phyloP scores from a whole-genome alignment of 2,888 invertebrate species.

The Adelognathus sp. region DNA sequence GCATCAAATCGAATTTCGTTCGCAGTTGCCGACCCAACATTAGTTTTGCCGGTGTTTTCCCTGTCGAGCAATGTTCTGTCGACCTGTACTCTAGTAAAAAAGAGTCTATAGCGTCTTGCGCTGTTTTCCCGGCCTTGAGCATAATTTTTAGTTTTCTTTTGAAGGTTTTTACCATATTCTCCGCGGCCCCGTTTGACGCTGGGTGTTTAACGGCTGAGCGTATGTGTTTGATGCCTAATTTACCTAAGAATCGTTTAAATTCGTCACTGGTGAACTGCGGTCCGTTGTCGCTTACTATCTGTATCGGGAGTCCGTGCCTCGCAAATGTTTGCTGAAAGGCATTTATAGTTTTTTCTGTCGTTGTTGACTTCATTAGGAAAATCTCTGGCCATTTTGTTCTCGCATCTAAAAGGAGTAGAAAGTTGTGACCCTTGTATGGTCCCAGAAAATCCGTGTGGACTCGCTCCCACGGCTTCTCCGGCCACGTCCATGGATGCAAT shows the following conservation, averaged over 20 bases:
- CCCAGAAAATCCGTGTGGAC: conserved; percentile 63
- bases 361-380: conserved; percentile 19
- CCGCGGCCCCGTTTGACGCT: conserved; percentile 55
- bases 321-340: conserved; percentile 31
- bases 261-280: conserved; percentile 34
- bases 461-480: conserved; percentile 62
- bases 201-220: conserved; percentile 40
- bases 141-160: conserved; percentile 39
- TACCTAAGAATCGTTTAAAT: conserved; percentile 45
- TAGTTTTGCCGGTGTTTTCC: conserved; percentile 28
- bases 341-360: conserved; percentile 1
- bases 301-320: conserved; percentile 31
- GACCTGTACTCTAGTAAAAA: conserved; percentile 37
- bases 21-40: conserved; percentile 33
- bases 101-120: conserved; percentile 6
- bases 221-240: conserved; percentile 48
- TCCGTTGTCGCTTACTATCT: conserved; percentile 51
- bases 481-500: conserved; percentile 59
- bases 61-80: conserved; percentile 36
- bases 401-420: conserved; percentile 65
- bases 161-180: conserved; percentile 59
- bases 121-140: not conserved
- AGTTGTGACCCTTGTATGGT: conserved; percentile 51
- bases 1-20: conserved; percentile 29
- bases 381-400: conserved; percentile 55